Evolutionary conservation across 2,888 invertebrate genomes (phyloP), one percentile per base, ranked within the genome.

Genomic region (Thymelicus lineola): DNA sequence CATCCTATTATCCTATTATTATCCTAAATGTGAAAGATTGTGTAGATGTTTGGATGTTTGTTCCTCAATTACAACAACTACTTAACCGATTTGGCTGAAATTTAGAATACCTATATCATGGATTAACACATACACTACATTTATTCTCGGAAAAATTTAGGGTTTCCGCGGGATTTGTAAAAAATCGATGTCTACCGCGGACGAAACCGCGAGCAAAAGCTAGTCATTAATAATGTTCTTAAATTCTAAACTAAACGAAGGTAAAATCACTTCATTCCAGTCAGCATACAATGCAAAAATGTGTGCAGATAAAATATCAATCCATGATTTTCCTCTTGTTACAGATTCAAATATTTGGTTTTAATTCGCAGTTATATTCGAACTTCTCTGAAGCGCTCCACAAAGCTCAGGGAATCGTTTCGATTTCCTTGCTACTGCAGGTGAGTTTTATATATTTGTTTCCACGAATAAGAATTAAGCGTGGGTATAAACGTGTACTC

Each of bases 311-410:
- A 69, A 69, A 68, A 63, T 59, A 59, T 59, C 48, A 60, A 66
- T 72, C 59, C 72, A 12, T 74, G 63, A 67, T 74, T 66, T 65
- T 64, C 45, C 48, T 65, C 82, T 92, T 92, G 86, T 96, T 96
- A 77, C 96, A 99, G 99, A 97, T 99, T 86, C 99, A 99, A 95
- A 97, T 99, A 94, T 98, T 98, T 93, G 99, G 99, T 81, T 99
- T 98, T 95, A 99, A 99, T 94, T 97, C 98, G 72, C 98, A 99
- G 93, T 96, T 99, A 78, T 99, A 99, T 94, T 96, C 97, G 83
- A 99, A 99, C 95, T 98, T 98, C 94, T 97, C 98, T 70, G 98
- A 98, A 90, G 99, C 99, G 75, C 94, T 98, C 81, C 97, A 97
- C 86, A 97, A 97, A 87, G 98, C 99, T 74, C 98, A 98, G 89